These are phyloP conservation scores for Conus ventricosus DNA, from an alignment of 1,140 invertebrate species.

Conservation along the genomic window DNA sequence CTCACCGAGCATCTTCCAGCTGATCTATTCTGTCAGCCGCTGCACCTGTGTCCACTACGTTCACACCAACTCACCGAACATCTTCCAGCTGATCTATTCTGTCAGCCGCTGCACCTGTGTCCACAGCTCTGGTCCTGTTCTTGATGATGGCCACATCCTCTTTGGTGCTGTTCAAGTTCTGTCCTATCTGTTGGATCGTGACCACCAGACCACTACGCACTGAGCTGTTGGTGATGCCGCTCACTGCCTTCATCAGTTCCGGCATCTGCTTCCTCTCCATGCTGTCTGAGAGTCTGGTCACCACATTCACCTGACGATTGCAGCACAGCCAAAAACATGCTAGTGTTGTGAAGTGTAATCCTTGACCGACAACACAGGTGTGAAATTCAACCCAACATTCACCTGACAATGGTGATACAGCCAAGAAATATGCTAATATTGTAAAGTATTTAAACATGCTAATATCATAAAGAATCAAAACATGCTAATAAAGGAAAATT, in stretches of 20 bases:
- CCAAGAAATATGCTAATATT: too few species aligned
- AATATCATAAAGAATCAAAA: too few species aligned
- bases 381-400: too few species aligned
- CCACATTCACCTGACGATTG: neutral
- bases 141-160: neutral
- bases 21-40: neutral
- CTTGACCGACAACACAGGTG: too few species aligned
- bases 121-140: neutral
- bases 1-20: neutral
- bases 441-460: too few species aligned
- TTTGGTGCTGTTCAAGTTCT: neutral
- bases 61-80: neutral
- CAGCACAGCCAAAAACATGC: too few species aligned
- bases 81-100: neutral
- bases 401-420: too few species aligned
- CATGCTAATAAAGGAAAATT: too few species aligned
- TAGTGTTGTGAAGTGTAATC: too few species aligned
- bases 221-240: conserved; percentile 44
- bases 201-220: neutral
- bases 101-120: neutral
- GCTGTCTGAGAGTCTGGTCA: conserved; percentile 45
- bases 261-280: conserved; percentile 39
- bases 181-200: neutral
- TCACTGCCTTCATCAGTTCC: conserved; percentile 43
- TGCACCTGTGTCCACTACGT: neutral